phyloP scores from a whole-genome alignment of 2,797 vertebrate species.

The Garrulus glandarius region DNA sequence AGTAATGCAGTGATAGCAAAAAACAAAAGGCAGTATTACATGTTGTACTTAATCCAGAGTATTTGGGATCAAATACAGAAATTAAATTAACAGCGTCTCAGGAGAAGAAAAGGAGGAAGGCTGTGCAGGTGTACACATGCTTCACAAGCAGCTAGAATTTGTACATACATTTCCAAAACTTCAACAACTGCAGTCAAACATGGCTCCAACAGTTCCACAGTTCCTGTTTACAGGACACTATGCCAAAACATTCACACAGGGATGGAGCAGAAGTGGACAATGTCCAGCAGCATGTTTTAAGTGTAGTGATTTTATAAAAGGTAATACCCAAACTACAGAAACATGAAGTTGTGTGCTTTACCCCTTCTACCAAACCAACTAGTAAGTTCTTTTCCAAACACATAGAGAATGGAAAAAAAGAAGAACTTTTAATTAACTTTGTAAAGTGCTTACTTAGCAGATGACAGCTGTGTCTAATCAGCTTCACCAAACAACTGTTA shows the following conservation, averaged over 20 bases:
- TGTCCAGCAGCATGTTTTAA: background rate
- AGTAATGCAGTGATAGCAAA: background rate
- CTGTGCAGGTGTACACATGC: fast-evolving
- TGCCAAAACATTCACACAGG: background rate
- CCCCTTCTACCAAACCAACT: background rate
- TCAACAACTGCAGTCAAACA: background rate
- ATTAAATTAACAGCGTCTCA: background rate
- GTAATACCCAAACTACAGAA: background rate
- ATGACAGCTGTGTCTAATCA: background rate
- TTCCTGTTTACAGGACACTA: background rate
- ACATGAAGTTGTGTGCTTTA: background rate
- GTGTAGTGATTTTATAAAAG: background rate
- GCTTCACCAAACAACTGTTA: background rate
- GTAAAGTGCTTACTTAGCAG: background rate
- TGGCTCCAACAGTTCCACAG: background rate
- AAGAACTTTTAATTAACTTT: background rate
- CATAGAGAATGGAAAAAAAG: background rate
- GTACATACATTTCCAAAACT: background rate
- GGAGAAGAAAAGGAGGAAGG: background rate
- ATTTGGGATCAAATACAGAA: background rate
- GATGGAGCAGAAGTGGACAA: background rate
- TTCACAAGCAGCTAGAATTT: background rate
- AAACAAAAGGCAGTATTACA: background rate
- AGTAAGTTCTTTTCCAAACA: background rate
- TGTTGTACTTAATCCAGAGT: background rate